A percentile compares a stretch with the other conserved stretches of the same genome.
These are phyloP conservation scores for Steinernema carpocapsae DNA, from an alignment of 2,888 invertebrate species.

Conservation along the genomic window DNA sequence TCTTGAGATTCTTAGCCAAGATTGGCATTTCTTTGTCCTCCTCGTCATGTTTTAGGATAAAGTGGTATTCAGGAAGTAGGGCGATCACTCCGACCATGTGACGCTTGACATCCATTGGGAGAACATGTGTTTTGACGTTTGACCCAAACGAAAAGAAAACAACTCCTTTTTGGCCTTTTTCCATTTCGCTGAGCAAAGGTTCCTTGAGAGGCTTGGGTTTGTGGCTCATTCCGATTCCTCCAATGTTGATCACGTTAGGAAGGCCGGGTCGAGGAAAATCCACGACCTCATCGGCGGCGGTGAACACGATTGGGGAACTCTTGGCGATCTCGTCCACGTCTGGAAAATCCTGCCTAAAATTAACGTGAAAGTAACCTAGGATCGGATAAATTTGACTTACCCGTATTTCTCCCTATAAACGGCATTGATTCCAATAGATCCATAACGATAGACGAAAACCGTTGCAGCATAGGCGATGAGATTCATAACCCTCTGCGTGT, in stretches of 20 bases:
- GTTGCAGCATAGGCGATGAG: conserved; percentile 28
- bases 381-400: conserved; percentile 19
- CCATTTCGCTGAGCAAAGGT: background rate
- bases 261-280: conserved; percentile 47
- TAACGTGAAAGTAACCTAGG: background rate
- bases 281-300: conserved; percentile 43
- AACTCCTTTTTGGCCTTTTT: conserved; percentile 44
- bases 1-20: conserved; percentile 43
- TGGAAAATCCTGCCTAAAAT: conserved; percentile 52
- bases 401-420: conserved; percentile 40
- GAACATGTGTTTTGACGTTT: conserved; percentile 29
- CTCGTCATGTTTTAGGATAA: conserved; percentile 48
- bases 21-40: conserved; percentile 46
- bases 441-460: conserved; percentile 35
- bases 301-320: conserved; percentile 44
- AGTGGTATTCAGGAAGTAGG: conserved; percentile 36
- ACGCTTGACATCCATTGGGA: conserved; percentile 29
- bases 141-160: conserved; percentile 43
- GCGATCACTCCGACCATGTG: conserved; percentile 37
- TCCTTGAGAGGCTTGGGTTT: conserved; percentile 27
- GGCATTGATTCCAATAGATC: conserved; percentile 31
- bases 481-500: conserved; percentile 40
- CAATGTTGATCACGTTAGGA: conserved; percentile 41
- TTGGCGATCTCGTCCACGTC: conserved; percentile 56
- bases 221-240: conserved; percentile 42